Evolutionary conservation across 1,140 invertebrate species (phyloP).

Genomic region (Lasioglossum baleicum): DNA sequence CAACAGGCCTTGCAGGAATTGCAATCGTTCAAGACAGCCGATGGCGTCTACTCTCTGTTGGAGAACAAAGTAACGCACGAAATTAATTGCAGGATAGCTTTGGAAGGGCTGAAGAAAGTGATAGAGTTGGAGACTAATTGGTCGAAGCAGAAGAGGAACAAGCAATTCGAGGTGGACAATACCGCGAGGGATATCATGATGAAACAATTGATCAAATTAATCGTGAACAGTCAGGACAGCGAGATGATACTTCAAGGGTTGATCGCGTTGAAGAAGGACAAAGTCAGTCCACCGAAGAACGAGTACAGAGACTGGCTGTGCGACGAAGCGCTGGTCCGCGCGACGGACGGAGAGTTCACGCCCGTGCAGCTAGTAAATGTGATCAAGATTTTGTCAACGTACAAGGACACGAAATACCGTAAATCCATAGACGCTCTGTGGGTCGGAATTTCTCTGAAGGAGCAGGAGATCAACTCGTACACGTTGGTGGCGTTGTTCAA

Average conservation of each 20-base stretch:
- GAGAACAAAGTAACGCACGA: conserved; percentile 78
- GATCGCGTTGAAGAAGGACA: conserved; percentile 72
- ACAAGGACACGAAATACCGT: conserved; percentile 76
- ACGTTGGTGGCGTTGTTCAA: conserved; percentile 83
- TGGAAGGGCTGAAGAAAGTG: conserved; percentile 80
- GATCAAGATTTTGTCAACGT: conserved; percentile 73
- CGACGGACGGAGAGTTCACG: conserved; percentile 82
- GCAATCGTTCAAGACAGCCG: conserved; percentile 64
- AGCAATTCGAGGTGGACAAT: conserved; percentile 19
- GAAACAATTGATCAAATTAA: conserved; percentile 77
- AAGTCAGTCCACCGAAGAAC: conserved; percentile 74
- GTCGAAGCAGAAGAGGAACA: conserved; percentile 30
- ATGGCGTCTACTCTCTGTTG: conserved; percentile 70
- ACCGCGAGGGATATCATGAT: conserved; percentile 72
- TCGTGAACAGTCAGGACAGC: conserved; percentile 73
- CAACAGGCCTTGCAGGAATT: conserved; percentile 73
- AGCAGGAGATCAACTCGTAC: conserved; percentile 81
- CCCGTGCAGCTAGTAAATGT: conserved; percentile 84
- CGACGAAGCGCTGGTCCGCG: conserved; percentile 83
- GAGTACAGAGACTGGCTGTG: conserved; percentile 81
- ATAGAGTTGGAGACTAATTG: conserved; percentile 80
- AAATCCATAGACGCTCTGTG: conserved; percentile 84
- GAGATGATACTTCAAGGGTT: conserved; percentile 78
- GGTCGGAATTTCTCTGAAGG: conserved; percentile 83
- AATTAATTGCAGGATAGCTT: conserved; percentile 79